These are phyloP conservation scores for Xenopus laevis DNA, from an alignment of 2,113 vertebrate species.

Conservation along the genomic window DNA sequence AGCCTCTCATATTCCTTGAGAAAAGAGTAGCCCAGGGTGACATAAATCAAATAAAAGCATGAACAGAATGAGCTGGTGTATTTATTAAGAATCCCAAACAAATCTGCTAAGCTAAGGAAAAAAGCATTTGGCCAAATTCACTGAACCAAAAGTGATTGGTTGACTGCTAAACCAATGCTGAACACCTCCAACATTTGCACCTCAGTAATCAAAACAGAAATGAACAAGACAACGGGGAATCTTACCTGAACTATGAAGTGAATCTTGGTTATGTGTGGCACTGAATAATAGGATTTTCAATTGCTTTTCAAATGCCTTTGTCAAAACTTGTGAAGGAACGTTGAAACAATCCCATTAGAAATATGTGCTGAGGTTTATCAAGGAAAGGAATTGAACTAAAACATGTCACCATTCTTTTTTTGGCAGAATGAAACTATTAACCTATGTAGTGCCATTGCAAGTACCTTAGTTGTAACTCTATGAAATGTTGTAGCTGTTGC, in stretches of 20 bases:
- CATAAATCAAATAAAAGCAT: slow-evolving; percentile 37
- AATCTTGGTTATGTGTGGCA: slow-evolving; percentile 42
- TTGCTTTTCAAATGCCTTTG: slow-evolving; percentile 36
- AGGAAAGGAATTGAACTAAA: slow-evolving; percentile 26
- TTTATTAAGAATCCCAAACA: slow-evolving; percentile 25
- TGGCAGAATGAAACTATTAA: neutral
- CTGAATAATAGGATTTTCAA: slow-evolving; percentile 44
- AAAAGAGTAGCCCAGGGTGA: slow-evolving; percentile 16
- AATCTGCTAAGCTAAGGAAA: slow-evolving; percentile 2
- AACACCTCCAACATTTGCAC: slow-evolving; percentile 37
- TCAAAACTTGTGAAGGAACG: slow-evolving; percentile 30
- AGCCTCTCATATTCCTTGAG: slow-evolving; percentile 13
- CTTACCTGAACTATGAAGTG: slow-evolving; percentile 23
- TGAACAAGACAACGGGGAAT: slow-evolving; percentile 39
- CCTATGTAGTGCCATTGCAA: neutral
- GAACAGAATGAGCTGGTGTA: slow-evolving; percentile 10
- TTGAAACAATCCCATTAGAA: slow-evolving; percentile 11
- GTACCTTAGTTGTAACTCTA: too few relatives aligned
- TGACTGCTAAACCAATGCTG: slow-evolving; percentile 32
- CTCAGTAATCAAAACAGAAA: slow-evolving; percentile 44
- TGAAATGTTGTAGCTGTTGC: too few relatives aligned
- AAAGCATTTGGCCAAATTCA: slow-evolving; percentile 32
- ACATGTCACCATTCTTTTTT: neutral
- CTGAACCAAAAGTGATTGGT: slow-evolving; percentile 40
- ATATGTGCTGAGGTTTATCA: slow-evolving; percentile 26